Base-by-base conservation (phyloP, 2,113 vertebrate genomes). In the Origma solitaria region DNA sequence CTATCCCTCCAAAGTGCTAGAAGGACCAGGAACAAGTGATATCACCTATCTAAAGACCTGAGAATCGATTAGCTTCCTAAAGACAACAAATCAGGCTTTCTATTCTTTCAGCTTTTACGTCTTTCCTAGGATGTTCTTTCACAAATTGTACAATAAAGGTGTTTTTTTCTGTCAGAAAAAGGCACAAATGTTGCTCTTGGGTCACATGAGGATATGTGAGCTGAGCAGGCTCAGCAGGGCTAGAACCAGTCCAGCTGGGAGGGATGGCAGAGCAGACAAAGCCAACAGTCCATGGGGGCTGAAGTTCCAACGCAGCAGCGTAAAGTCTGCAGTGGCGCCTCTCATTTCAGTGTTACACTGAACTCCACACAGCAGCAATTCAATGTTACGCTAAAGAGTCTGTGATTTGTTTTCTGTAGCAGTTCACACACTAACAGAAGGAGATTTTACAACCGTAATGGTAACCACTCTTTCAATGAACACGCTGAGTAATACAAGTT, bases 311-410 rank as follows among this genome's bases (percentile, higher is more conserved):
- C n/a, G 50, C 0, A 7, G 2, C 42, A 35, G 16, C 10, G 40
- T 61, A 4, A 84, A 86, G 24, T 7, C 66, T 54, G 70, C 23
- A 51, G 6, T 20, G 4, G 4, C 2, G 24, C 16, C 21, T 62
- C 54, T 33, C 47, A 19, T 42, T 79, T 45, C 21, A 21, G 7
- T 8, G 28, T 7, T 23, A 37, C 65, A n/a, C 47, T 40, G 44
- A 80, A 71, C 42, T 31, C 30, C 30, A 27, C 14, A 28, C 11
- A 30, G 7, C 13, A 33, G 44, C 53, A 15, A 1, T 1, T 0
- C 38, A 56, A 62, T 33, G 8, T 12, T 22, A 24, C 0, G 0
- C 9, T 53, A 24, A 62, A 45, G 10, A 53, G 10, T 4, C 38
- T 21, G 15, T 57, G 37, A 58, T 50, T 66, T 80, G 40, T 47